Conservation (phyloP, 2,113 vertebrate species). For the Cacatua alba region DNA sequence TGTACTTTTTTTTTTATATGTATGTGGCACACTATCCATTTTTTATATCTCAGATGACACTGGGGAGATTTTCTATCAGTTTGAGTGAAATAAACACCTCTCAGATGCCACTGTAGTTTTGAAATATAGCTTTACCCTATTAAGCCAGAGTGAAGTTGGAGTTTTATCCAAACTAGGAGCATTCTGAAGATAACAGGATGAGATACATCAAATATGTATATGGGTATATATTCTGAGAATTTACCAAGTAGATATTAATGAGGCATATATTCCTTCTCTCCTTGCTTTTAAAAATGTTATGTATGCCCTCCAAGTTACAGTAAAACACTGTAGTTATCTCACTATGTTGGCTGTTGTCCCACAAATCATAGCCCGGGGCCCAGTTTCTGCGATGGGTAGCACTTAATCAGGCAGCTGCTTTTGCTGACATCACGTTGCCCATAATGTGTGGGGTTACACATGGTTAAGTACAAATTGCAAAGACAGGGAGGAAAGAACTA, state of each 20-base stretch:
- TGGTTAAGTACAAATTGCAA: conserved; percentile 35
- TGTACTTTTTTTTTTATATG: not conserved
- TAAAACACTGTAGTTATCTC: not conserved
- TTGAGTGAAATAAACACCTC: conserved; percentile 29
- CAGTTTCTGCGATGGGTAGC: not conserved
- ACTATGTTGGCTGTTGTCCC: not conserved
- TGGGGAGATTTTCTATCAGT: not conserved
- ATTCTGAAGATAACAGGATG: conserved; percentile 6
- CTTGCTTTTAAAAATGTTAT: not conserved
- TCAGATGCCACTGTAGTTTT: not conserved
- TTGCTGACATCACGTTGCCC: conserved; percentile 21
- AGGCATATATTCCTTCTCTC: not conserved
- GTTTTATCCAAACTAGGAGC: not conserved
- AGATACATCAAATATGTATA: not conserved
- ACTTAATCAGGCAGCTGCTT: conserved; percentile 45
- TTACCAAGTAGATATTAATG: conserved; percentile 4
- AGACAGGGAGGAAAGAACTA: conserved; percentile 42
- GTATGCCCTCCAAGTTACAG: not conserved
- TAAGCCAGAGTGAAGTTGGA: not conserved
- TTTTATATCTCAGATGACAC: not conserved
- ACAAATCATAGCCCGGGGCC: not conserved
- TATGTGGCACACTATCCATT: not conserved
- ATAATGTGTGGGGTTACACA: conserved; percentile 4
- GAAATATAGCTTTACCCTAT: not conserved
- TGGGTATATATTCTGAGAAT: not conserved